phyloP scores from a whole-genome alignment of 2,113 vertebrate species.

The Ammodytes dubius region DNA sequence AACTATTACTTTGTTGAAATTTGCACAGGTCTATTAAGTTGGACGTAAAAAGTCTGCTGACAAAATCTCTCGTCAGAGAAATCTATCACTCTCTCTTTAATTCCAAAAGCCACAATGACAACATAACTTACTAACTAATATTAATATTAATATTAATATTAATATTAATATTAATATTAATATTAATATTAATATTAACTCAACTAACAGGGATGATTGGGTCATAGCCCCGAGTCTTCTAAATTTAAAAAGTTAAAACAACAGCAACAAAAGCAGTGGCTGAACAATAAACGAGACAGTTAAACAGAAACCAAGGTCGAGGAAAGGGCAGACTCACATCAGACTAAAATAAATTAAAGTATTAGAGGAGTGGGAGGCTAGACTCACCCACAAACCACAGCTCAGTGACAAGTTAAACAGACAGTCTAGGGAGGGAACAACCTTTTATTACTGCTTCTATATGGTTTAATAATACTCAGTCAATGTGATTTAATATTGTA shows the following conservation, averaged over 20 bases:
- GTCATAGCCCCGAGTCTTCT: conserved; percentile 41
- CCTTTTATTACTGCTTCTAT: conserved; percentile 15
- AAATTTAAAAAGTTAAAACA: conserved; percentile 5
- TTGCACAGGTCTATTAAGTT: background rate
- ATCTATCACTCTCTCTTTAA: background rate
- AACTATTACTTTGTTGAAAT: background rate
- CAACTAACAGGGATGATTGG: conserved; percentile 25
- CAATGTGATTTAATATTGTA: conserved; percentile 1
- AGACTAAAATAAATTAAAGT: conserved; percentile 48
- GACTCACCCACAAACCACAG: conserved; percentile 28
- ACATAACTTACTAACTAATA: too few species aligned
- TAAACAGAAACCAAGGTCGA: conserved; percentile 27
- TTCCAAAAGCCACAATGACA: conserved; percentile 3
- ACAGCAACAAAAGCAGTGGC: conserved; percentile 8
- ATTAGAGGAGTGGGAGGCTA: conserved; percentile 58
- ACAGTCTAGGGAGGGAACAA: background rate
- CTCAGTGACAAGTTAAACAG: conserved; percentile 61
- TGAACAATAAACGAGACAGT: conserved; percentile 17
- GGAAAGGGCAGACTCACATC: conserved; percentile 30
- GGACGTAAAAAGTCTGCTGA: background rate
- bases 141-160: too few species aligned
- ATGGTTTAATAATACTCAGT: conserved; percentile 19
- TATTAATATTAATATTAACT: too few species aligned
- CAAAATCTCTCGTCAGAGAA: background rate
- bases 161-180: too few species aligned